phyloP scores from a whole-genome alignment of 2,888 invertebrate genomes.

The Ophion costatus region DNA sequence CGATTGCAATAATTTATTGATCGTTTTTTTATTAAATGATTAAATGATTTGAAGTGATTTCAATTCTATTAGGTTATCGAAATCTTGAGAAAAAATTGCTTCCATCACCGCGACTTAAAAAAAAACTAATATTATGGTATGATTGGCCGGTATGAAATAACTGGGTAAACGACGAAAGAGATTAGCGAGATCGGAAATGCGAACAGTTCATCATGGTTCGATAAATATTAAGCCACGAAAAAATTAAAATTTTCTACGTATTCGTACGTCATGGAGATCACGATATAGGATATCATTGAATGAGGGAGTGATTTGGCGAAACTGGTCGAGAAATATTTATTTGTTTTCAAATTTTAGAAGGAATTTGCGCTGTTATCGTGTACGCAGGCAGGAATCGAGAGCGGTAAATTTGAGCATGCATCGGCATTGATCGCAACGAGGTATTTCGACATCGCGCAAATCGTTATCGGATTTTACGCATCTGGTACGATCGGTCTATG shows the following conservation, averaged over 20 bases:
- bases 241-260: not conserved
- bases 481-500: slow-evolving; percentile 22
- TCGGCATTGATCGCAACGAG: slow-evolving; percentile 7
- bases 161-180: not conserved
- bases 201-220: not conserved
- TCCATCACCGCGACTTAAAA: too few relatives aligned
- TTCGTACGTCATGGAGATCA: not conserved
- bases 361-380: slow-evolving; percentile 17
- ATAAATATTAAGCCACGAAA: not conserved
- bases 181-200: not conserved
- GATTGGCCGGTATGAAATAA: not conserved
- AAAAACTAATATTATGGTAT: too few relatives aligned
- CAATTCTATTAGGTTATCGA: too few relatives aligned
- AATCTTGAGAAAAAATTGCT: too few relatives aligned
- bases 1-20: too few relatives aligned
- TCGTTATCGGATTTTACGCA: slow-evolving; percentile 17
- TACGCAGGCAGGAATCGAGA: not conserved
- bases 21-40: too few relatives aligned
- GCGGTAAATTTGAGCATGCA: slow-evolving; percentile 35
- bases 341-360: not conserved
- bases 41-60: too few relatives aligned
- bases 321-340: not conserved
- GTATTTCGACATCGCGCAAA: slow-evolving; percentile 39
- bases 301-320: not conserved
- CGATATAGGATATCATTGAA: not conserved